Conservation (phyloP, 2,888 invertebrate species). For the Cerastis leucographa region DNA sequence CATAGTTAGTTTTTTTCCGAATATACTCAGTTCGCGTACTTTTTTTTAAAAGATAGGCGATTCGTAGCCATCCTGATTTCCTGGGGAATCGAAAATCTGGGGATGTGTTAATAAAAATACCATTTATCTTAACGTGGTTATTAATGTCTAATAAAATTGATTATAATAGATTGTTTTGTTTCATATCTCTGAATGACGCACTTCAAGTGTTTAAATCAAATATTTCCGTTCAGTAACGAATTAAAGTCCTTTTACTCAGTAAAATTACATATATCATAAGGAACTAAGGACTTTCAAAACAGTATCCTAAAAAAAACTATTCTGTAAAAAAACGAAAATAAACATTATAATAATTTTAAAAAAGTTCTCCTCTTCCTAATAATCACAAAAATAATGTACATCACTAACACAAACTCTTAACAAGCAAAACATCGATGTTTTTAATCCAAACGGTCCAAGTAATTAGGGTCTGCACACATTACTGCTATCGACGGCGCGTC, state of each 20-base stretch:
- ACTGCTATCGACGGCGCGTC: constrained; percentile 62
- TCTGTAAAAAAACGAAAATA: accelerated
- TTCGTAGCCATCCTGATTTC: too few relatives aligned
- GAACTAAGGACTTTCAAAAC: not conserved
- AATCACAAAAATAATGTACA: constrained; percentile 34
- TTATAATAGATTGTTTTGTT: not conserved
- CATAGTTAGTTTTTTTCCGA: too few relatives aligned
- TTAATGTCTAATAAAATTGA: not conserved
- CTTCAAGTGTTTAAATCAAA: not conserved
- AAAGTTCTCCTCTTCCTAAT: not conserved
- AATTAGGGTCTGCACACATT: constrained; percentile 69
- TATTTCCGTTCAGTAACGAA: not conserved
- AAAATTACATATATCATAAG: not conserved
- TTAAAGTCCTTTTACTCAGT: not conserved
- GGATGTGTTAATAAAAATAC: constrained; percentile 33
- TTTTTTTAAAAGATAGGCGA: too few relatives aligned
- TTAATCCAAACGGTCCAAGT: constrained; percentile 63
- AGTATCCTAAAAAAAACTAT: not conserved
- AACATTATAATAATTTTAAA: not conserved
- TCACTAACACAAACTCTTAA: constrained; percentile 44
- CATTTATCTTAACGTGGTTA: constrained; percentile 14
- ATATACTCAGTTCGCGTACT: too few relatives aligned
- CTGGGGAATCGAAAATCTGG: too few relatives aligned
- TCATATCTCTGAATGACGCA: not conserved
- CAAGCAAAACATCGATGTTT: constrained; percentile 58